phyloP scores from a whole-genome alignment of 2,888 invertebrate species.

The Trichogramma evanescens region DNA sequence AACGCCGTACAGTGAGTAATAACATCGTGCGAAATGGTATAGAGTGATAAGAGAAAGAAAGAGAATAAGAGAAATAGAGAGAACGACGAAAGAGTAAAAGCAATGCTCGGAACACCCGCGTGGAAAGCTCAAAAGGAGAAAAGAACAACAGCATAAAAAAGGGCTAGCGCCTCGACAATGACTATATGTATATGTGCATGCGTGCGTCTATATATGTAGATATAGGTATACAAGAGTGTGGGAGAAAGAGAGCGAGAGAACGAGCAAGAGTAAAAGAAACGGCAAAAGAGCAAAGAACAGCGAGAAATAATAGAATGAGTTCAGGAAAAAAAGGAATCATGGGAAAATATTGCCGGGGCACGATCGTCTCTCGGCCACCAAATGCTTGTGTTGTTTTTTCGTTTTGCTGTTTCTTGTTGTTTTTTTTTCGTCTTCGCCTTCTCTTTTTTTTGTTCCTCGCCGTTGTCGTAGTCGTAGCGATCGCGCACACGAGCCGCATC shows the following conservation, averaged over 20 bases:
- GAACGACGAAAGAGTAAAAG: too few relatives aligned
- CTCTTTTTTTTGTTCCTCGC: not conserved
- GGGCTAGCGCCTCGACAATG: not conserved
- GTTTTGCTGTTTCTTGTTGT: too few relatives aligned
- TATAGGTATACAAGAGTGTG: conserved; percentile 8
- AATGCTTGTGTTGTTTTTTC: too few relatives aligned
- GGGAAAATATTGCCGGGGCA: conserved; percentile 9
- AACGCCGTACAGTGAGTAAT: conserved; percentile 19
- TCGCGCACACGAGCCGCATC: not conserved
- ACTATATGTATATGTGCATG: too few relatives aligned
- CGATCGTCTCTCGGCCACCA: not conserved
- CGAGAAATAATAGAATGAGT: not conserved
- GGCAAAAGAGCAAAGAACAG: not conserved
- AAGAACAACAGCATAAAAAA: not conserved
- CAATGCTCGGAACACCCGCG: not conserved
- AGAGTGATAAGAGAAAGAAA: too few relatives aligned
- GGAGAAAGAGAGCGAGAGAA: not conserved
- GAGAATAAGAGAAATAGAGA: too few relatives aligned
- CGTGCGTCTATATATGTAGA: not conserved
- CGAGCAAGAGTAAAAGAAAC: not conserved
- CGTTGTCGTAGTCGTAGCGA: too few relatives aligned
- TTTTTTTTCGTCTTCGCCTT: not conserved
- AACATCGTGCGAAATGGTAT: conserved; percentile 23
- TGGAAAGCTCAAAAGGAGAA: conserved; percentile 5
- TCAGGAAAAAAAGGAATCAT: not conserved